Evolutionary conservation across 1,140 invertebrate species (phyloP), one percentile per base, ranked within the genome.

Genomic region (Neodiprion virginianus): DNA sequence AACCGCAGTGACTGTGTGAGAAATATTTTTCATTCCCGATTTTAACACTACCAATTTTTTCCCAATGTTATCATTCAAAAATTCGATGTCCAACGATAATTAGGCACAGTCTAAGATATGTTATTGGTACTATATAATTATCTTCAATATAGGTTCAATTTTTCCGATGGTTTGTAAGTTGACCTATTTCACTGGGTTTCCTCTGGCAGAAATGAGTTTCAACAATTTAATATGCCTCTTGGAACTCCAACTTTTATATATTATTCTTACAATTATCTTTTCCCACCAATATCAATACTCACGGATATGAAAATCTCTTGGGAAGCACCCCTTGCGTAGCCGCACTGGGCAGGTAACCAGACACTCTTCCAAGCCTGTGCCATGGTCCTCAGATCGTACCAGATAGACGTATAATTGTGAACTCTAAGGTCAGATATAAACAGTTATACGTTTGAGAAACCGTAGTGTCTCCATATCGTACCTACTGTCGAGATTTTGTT

Each of bases 221-320:
- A 72, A 50, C 61, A 23, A 67, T 74, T 69, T 8, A 53, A 69
- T 14, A 12, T 14, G 28, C 53, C 28, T 67, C 40, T 23, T 72
- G 12, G 1, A 72, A 17, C 69, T 28, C 48, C 17, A 21, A 21
- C 17, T 21, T 21, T 21, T 21, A 21, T 21, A 21, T 21, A 21
- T 21, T 21, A 21, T 1, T 21, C 17, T 21, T 21, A 21, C 17
- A 21, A 21, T 69, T 69, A 65, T 65, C 23, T n/a, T 50, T 12
- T 48, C 21, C 23, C 50, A 40, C 50, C 10, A 48, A 17, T 69
- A 47, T 66, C 67, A n/a, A 47, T 65, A 86, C 89, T 84, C 86
- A 96, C 91, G 17, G 91, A 90, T 69, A 91, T 88, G 48, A 91
- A 93, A 78, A 97, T 92, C 53, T 93, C 93, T 79, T 93, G 93